phyloP scores from a whole-genome alignment of 1,140 invertebrate genomes.

The Mercenaria mercenaria region DNA sequence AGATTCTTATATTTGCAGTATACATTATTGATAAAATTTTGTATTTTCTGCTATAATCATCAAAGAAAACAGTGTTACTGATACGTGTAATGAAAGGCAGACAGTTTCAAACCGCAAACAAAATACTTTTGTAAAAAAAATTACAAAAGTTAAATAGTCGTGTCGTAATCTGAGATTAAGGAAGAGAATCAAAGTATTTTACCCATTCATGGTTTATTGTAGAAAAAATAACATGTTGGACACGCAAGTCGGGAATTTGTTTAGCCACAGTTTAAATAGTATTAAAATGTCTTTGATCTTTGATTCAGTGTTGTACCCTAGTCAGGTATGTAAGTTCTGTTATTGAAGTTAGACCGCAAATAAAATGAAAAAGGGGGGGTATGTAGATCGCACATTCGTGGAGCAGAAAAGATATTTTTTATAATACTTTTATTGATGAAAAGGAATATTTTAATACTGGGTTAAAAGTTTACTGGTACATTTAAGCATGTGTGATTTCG shows the following conservation, averaged over 20 bases:
- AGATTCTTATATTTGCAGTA: too few relatives aligned
- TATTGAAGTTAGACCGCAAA: not conserved
- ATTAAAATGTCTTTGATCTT: constrained; percentile 23
- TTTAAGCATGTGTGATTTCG: not conserved
- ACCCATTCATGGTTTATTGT: not conserved
- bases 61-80: not conserved
- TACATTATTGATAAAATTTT: not conserved
- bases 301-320: not conserved
- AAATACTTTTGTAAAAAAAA: not conserved
- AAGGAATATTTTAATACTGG: constrained; percentile 21
- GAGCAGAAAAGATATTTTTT: not conserved
- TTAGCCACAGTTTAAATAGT: not conserved
- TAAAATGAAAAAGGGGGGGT: not conserved
- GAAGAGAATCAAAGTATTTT: constrained; percentile 11
- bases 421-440: constrained; percentile 11
- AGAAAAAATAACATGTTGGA: not conserved
- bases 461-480: constrained; percentile 17
- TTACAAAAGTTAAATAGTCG: not conserved
- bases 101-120: not conserved
- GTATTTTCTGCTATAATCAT: not conserved
- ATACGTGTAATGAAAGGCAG: not conserved
- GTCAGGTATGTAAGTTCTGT: not conserved
- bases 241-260: not conserved
- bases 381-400: not conserved
- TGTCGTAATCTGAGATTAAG: not conserved